Conservation (phyloP, 2,797 vertebrate species). For the Triplophysa bombifrons region DNA sequence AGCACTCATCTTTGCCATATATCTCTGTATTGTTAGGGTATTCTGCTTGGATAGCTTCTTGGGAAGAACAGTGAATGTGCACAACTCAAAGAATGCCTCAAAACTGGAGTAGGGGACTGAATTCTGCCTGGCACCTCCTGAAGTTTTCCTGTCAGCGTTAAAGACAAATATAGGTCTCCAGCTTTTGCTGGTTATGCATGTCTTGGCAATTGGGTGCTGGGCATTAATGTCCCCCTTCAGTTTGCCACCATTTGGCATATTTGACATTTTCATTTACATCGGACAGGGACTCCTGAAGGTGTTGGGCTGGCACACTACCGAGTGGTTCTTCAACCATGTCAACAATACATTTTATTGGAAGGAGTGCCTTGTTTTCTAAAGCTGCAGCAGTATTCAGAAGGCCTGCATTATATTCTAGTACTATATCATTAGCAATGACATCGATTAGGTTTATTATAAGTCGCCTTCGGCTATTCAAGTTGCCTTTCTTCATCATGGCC, state of each 20-base stretch:
- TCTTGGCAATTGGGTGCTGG: constrained; percentile 53
- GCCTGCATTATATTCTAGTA: constrained; percentile 47
- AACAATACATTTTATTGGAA: constrained; percentile 58
- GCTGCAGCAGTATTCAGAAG: constrained; percentile 62
- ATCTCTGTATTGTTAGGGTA: constrained; percentile 66
- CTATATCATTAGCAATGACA: constrained; percentile 15
- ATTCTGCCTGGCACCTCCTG: constrained; percentile 59
- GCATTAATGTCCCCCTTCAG: constrained; percentile 60
- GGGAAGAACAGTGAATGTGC: constrained; percentile 82
- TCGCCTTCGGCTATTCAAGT: constrained; percentile 18
- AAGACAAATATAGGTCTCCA: constrained; percentile 46
- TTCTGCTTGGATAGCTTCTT: constrained; percentile 77
- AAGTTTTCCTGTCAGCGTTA: constrained; percentile 41
- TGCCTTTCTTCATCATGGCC: constrained; percentile 46
- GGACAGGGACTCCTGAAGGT: constrained; percentile 63
- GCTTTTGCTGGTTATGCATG: constrained; percentile 39
- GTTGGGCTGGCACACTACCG: constrained; percentile 61
- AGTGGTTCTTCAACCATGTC: constrained; percentile 60
- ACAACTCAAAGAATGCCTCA: constrained; percentile 58
- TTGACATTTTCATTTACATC: constrained; percentile 61
- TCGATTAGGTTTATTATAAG: constrained; percentile 14
- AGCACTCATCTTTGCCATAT: constrained; percentile 58
- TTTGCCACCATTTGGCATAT: constrained; percentile 60
- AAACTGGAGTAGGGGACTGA: constrained; percentile 62
- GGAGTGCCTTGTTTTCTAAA: constrained; percentile 60